Evolutionary conservation across 2,113 vertebrate species (phyloP), one percentile per base, ranked within the genome.

Genomic region (Phalacrocorax pelagicus): DNA sequence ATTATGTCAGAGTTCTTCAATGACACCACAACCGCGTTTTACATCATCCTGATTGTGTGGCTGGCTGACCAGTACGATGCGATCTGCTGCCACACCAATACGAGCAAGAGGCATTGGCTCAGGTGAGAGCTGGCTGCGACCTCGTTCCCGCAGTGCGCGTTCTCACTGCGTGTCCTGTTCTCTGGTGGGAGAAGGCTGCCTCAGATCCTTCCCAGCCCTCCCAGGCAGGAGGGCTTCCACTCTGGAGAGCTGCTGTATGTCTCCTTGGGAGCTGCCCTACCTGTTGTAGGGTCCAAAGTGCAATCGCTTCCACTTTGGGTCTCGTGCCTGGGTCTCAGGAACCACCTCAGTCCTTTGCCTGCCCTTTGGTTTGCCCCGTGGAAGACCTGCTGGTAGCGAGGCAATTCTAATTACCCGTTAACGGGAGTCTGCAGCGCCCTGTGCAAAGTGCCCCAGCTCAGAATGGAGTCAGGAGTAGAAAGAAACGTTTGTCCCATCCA

Each of bases 1-100:
- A 99, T 99, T 80, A 99, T 99, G 99, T 99, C 99, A 0, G 99
- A 99, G 97, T 99, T 99, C 97, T 99, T 99, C 98, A 99, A 99
- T 0, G 99, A 99, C 97, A 99, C 99, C 36, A 99, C 99, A 1
- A 99, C 99, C 0, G 99, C 99, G 0, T 99, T 99, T 96, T 99
- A 99, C 97, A 99, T 99, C 96, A 99, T 99, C 97, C 99, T 99
- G n/a, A 99, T 99, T 0, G 99, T 99, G 47, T 99, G 99, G 99
- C 97, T 99, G 95, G 99, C 99, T 0, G 99, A 99, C 97, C 99
- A 99, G 93, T 99, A 99, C 0, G 99, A 99, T 0, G 99, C 99
- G 5, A 99, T 99, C 97, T 99, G 99, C 97, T 99, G 99, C 97
- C 99, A 99, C 97, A 99, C 99, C 77, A 99, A 99, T 94, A 99